Evolutionary conservation across 2,113 vertebrate species (phyloP).

Genomic region (Gallinago undulata): DNA sequence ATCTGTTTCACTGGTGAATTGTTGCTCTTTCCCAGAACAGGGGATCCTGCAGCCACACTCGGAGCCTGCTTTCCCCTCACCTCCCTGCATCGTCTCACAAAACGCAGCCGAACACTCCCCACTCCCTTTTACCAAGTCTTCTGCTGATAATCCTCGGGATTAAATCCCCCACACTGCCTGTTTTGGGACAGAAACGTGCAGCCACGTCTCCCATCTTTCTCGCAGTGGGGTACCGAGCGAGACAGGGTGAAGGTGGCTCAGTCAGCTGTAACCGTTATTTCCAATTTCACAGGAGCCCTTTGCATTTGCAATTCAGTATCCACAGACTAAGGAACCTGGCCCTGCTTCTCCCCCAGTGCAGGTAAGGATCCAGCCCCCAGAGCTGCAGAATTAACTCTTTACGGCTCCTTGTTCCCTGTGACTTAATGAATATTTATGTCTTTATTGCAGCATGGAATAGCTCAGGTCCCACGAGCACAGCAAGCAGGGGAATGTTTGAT

Average conservation of each 20-base stretch:
- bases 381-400: conserved; percentile 28
- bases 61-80: neutral
- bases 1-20: neutral
- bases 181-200: neutral
- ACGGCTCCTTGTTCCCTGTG: neutral
- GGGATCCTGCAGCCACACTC: neutral
- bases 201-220: neutral
- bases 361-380: neutral
- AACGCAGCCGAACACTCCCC: neutral
- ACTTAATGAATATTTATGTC: conserved; percentile 65
- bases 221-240: neutral
- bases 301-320: neutral
- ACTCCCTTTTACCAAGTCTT: neutral
- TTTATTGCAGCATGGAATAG: conserved; percentile 51
- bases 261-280: neutral
- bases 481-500: conserved; percentile 51
- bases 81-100: neutral
- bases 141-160: neutral
- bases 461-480: conserved; percentile 50
- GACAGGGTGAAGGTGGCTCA: neutral
- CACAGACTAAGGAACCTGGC: neutral
- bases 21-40: neutral
- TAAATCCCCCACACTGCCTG: neutral
- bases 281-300: neutral
- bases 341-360: neutral